These are phyloP conservation scores for Synchiropus splendidus DNA, from an alignment of 2,113 vertebrate genomes.

Conservation along the genomic window DNA sequence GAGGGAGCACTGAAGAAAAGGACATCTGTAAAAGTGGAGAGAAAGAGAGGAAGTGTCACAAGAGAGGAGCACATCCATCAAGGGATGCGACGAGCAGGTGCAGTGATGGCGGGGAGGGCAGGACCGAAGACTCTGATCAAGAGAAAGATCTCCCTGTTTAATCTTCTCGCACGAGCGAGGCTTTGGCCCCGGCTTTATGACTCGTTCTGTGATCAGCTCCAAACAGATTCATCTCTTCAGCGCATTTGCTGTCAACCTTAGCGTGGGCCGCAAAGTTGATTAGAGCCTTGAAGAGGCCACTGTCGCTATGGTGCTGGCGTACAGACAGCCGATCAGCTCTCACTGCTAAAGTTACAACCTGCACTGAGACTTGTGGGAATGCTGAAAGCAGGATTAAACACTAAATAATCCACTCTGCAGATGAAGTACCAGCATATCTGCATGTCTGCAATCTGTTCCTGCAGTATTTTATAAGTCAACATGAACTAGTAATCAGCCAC, in stretches of 20 bases:
- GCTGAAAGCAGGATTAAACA: too few relatives aligned
- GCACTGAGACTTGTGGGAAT: constrained; percentile 9
- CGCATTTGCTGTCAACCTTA: constrained; percentile 31
- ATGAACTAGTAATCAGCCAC: too few relatives aligned
- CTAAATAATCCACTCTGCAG: too few relatives aligned
- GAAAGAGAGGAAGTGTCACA: constrained; percentile 6
- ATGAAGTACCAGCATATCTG: too few relatives aligned
- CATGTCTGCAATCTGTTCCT: too few relatives aligned
- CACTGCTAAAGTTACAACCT: constrained; percentile 15
- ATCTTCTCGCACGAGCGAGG: constrained; percentile 51
- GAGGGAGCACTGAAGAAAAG: constrained; percentile 29
- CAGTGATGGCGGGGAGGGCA: constrained; percentile 38
- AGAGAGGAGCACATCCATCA: constrained; percentile 47
- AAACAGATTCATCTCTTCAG: constrained; percentile 53
- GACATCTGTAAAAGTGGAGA: constrained; percentile 44
- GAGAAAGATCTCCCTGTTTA: constrained; percentile 69
- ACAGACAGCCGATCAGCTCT: not conserved
- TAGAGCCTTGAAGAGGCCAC: constrained; percentile 32
- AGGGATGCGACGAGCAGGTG: constrained; percentile 60
- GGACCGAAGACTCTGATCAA: constrained; percentile 41
- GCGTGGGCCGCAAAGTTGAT: constrained; percentile 59
- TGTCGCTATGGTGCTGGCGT: constrained; percentile 23
- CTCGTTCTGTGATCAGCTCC: constrained; percentile 58
- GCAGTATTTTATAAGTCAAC: too few relatives aligned
- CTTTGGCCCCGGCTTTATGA: constrained; percentile 44